Percentiles rank a stretch among this genome's conserved stretches.
Conservation (phyloP, 2,797 vertebrate species). For the Hypotaenidia okinawae region DNA sequence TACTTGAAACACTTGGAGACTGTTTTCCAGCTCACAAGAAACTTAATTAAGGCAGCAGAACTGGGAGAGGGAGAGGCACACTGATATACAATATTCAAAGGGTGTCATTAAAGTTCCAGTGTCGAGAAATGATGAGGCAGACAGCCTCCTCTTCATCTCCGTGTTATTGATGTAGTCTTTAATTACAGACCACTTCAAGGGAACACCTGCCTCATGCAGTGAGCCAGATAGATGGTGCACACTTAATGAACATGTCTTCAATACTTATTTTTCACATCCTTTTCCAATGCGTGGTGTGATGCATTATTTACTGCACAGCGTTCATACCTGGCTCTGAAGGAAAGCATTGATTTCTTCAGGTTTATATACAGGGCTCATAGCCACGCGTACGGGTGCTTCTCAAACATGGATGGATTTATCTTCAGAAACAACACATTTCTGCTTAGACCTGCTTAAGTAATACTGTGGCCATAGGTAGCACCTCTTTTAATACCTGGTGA, state of each 20-base stretch:
- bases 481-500: neutral
- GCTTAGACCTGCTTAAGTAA: neutral
- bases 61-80: neutral
- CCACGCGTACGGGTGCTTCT: neutral
- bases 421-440: neutral
- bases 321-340: neutral
- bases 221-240: neutral
- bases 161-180: neutral
- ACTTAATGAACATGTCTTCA: conserved; percentile 26
- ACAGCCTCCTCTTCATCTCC: conserved; percentile 31
- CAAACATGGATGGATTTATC: neutral
- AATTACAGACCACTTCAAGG: conserved; percentile 61
- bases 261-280: neutral
- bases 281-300: neutral
- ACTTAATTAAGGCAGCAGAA: conserved; percentile 21
- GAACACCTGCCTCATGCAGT: conserved; percentile 13
- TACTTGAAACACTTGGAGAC: neutral
- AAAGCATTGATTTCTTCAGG: neutral
- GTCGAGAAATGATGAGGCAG: neutral
- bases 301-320: conserved; percentile 1
- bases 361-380: neutral
- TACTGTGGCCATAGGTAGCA: neutral
- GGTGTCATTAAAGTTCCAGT: conserved; percentile 2
- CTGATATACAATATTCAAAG: conserved; percentile 6
- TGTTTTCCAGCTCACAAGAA: neutral